These are phyloP conservation scores for Drosophila testacea DNA, from an alignment of 2,888 invertebrate genomes.

Conservation along the genomic window DNA sequence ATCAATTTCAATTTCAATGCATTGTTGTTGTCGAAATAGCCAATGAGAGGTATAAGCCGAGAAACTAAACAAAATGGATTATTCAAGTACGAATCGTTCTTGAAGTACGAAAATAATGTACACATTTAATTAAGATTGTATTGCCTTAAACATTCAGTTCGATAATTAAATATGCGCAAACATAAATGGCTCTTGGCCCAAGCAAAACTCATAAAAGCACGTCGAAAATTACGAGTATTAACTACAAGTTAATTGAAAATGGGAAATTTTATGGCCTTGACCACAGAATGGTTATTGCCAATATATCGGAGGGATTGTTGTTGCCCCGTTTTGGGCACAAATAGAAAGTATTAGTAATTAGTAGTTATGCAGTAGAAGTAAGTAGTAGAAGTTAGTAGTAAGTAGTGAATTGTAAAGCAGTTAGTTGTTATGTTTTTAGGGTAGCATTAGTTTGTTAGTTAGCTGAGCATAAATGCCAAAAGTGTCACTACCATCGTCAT, in stretches of 20 bases:
- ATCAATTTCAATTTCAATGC: constrained; percentile 33
- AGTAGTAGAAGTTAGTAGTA: constrained; percentile 22
- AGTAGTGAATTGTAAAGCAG: constrained; percentile 27
- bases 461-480: constrained; percentile 43
- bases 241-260: constrained; percentile 36
- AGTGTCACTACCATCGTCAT: constrained; percentile 34
- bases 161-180: constrained; percentile 34
- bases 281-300: constrained; percentile 25
- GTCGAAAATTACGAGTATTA: constrained; percentile 35
- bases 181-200: constrained; percentile 30
- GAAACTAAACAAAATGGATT: constrained; percentile 24
- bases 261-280: constrained; percentile 19
- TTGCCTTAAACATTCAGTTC: constrained; percentile 30
- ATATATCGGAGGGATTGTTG: constrained; percentile 19
- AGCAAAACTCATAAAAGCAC: constrained; percentile 45
- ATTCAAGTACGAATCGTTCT: constrained; percentile 27
- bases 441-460: constrained; percentile 37
- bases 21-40: constrained; percentile 58
- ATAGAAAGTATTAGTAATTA: constrained; percentile 21
- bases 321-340: constrained; percentile 11
- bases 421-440: constrained; percentile 4
- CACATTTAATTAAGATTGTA: constrained; percentile 36
- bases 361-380: constrained; percentile 11
- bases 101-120: constrained; percentile 18
- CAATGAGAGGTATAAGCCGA: constrained; percentile 44